Evolutionary conservation across 2,113 vertebrate species (phyloP), one percentile per base, ranked within the genome.

Genomic region (Psittacus erithacus): DNA sequence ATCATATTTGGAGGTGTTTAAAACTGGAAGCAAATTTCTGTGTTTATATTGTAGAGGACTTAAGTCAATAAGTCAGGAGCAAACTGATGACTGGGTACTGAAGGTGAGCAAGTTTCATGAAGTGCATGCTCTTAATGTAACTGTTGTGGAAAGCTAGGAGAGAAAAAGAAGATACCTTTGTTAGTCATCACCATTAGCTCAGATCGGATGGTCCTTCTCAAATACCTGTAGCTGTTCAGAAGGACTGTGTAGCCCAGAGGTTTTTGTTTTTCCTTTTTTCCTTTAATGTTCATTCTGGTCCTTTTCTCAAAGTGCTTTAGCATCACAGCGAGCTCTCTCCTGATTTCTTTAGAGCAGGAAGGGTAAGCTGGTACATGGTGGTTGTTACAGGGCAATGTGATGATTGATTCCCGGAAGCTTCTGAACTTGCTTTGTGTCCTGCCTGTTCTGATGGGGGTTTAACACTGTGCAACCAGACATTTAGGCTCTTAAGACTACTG

Each of bases 241-340:
- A 62, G 28, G 17, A 8, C 2, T 1, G 12, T n/a, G 8, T 43
- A 41, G 53, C 13, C 35, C 17, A 3, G 6, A 70, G 7, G 4
- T 13, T 35, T 35, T 0, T 16, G 38, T 33, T 49, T 0, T 59
- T n/a, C 33, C 57, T 59, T 62, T 33, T n/a, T 33, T 27, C 20
- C 5, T 25, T 8, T 27, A 39, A 29, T 77, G 47, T 38, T 47
- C 5, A 3, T 43, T 46, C 17, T 29, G 15, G 9, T 53, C 31
- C 24, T 57, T n/a, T 84, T 52, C 27, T 64, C 22, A 12, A 68
- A 77, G 19, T 57, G 70, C 38, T 80, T n/a, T 52, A 50, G 23
- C 24, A 7, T 33, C 16, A 17, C 16, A 41, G 0, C 0, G 1
- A 20, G 7, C 20, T 5, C 11, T 59, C 22, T 59, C 20, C 25